A percentile compares a stretch with the other conserved stretches of the same genome.
Evolutionary conservation across 2,797 vertebrate species (phyloP).

Genomic region (Platalea minor): DNA sequence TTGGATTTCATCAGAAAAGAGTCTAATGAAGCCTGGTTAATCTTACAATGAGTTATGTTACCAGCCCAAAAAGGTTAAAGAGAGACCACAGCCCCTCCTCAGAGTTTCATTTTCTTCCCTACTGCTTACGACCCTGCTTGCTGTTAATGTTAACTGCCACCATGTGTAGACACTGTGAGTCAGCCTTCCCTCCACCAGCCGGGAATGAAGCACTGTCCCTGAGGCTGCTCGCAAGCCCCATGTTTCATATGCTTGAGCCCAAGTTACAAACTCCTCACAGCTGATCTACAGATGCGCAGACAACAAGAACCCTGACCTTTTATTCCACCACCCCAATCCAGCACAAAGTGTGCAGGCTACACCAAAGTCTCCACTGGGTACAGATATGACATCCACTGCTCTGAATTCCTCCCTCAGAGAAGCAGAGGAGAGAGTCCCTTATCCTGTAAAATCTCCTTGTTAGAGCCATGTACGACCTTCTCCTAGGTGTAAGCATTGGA

Average conservation of each 20-base stretch:
- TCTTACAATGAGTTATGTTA: background rate
- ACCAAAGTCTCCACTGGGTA: background rate
- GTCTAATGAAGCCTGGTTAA: background rate
- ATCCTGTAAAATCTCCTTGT: background rate
- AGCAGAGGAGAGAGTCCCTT: background rate
- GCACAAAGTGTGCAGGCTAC: background rate
- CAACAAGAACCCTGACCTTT: background rate
- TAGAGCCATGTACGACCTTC: background rate
- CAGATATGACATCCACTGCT: rapidly evolving
- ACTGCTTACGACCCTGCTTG: background rate
- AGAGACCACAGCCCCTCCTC: background rate
- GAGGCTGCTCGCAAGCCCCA: background rate
- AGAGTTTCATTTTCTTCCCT: background rate
- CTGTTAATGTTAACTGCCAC: background rate
- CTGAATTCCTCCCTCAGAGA: background rate
- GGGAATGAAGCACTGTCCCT: background rate
- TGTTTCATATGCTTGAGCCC: rapidly evolving
- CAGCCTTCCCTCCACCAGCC: background rate
- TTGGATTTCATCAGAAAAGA: background rate
- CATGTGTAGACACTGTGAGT: background rate
- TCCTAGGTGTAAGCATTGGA: rapidly evolving
- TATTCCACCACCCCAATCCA: background rate
- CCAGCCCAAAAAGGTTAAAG: background rate
- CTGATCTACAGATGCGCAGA: rapidly evolving
- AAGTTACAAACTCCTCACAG: background rate